Percentiles rank a stretch among this genome's conserved stretches.
Evolutionary conservation across 2,888 invertebrate genomes (phyloP).

Genomic region (Heteropelma amictum): DNA sequence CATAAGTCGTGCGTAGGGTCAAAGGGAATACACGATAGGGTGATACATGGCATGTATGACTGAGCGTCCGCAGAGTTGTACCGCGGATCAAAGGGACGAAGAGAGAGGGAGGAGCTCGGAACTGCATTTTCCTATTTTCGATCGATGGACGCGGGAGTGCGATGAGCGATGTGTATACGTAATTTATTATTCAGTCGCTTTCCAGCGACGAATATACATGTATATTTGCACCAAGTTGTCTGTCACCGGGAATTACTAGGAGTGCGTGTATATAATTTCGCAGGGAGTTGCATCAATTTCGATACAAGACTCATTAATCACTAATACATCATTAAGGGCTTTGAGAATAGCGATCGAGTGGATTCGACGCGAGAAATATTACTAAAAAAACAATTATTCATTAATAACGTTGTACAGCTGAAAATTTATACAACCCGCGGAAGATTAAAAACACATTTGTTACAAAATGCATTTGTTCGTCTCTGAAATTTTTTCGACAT

Average conservation of each 20-base stretch:
- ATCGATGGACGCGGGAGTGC: constrained; percentile 24
- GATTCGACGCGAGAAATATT: too few species aligned
- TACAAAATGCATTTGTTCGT: too few species aligned
- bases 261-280: neutral
- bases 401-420: too few species aligned
- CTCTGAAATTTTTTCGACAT: too few species aligned
- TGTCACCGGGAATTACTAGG: neutral
- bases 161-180: neutral
- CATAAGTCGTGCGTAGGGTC: constrained; percentile 39
- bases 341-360: too few species aligned
- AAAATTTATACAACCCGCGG: too few species aligned
- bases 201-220: neutral
- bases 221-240: neutral
- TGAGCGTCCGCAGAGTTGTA: constrained; percentile 27
- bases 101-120: too few species aligned
- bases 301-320: neutral
- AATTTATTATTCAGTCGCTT: constrained; percentile 23
- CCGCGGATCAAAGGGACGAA: constrained; percentile 22
- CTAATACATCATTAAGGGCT: neutral
- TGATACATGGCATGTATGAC: constrained; percentile 17
- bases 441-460: too few species aligned
- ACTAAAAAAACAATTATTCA: too few species aligned
- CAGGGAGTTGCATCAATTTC: neutral
- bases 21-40: constrained; percentile 46
- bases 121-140: constrained; percentile 28